Evolutionary conservation across 2,888 invertebrate genomes (phyloP).

Genomic region (Microctonus aethiopoides): DNA sequence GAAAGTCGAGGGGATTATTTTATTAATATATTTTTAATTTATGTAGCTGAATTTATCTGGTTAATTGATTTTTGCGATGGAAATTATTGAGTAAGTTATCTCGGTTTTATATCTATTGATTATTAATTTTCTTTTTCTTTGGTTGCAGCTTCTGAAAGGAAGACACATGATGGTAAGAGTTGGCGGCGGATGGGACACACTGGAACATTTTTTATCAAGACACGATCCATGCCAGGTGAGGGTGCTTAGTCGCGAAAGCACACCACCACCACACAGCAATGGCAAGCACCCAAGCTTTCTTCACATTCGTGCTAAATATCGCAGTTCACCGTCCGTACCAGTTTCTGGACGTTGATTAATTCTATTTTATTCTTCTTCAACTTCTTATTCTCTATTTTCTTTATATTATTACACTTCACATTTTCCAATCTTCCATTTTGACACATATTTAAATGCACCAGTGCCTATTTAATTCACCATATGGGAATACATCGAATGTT

Average conservation of each 20-base stretch:
- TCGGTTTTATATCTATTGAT: no score
- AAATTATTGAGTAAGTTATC: no score
- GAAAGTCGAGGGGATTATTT: no score
- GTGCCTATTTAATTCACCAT: conserved; percentile 44
- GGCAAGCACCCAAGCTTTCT: conserved; percentile 70
- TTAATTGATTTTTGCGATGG: no score
- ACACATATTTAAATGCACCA: conserved; percentile 48
- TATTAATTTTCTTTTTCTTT: conserved; percentile 34
- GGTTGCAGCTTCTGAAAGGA: conserved; percentile 83
- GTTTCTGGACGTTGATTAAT: conserved; percentile 62
- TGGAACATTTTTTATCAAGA: conserved; percentile 90
- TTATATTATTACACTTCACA: conserved; percentile 7
- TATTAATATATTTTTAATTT: no score
- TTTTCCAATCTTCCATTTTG: no score
- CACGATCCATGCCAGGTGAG: conserved; percentile 87
- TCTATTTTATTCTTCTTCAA: no score
- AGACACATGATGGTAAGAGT: conserved; percentile 97
- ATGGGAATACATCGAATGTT: background rate
- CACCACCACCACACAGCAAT: conserved; percentile 57
- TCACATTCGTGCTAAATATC: conserved; percentile 80
- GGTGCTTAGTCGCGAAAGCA: conserved; percentile 67
- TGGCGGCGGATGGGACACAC: conserved; percentile 93
- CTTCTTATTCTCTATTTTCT: no score
- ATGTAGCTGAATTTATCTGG: no score
- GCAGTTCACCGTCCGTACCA: conserved; percentile 77